Evolutionary conservation across 1,140 invertebrate species (phyloP), one percentile per base, ranked within the genome.

Genomic region (Drosophila subobscura): DNA sequence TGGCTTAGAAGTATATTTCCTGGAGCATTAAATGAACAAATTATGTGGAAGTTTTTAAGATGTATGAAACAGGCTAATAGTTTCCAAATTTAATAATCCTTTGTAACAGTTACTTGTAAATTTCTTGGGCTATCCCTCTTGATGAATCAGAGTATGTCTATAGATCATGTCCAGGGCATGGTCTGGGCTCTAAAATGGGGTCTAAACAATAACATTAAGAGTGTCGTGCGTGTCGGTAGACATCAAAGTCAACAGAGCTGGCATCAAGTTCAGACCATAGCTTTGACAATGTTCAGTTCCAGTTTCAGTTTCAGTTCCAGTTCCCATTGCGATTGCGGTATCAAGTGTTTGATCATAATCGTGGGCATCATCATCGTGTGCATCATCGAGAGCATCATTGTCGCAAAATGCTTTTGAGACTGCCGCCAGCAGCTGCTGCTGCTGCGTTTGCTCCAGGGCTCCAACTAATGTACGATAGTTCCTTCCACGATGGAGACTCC

Each of bases 261-360:
- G 33, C 33, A 4, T 42, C 47, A 45, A 10, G 55, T 29, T 47
- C 57, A 64, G 59, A 42, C 41, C 37, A 44, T 37, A 49, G 61
- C 29, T 42, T 41, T 33, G 29, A 42, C 40, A 46, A 33, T 52
- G 57, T n/a, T 37, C 29, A 37, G 60, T 29, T 50, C n/a, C 41
- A 22, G 61, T 40, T 65, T 20, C 61, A 66, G 64, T 27, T 40
- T 33, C 56, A 53, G 64, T 67, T 67, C 60, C 61, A 40, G 61
- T 33, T 46, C 49, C 55, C 53, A 47, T 47, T 47, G 14, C 54
- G 51, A 42, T 57, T 75, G 70, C 59, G 70, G 63, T 76, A 76
- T 67, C 54, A 68, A 79, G 71, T 63, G 72, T 67, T 72, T 88
- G 83, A 86, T 86, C 83, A 86, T 88, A 83, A 86, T 88, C 81